Conservation (phyloP, 1,140 invertebrate genomes). For the Bombyx mandarina region DNA sequence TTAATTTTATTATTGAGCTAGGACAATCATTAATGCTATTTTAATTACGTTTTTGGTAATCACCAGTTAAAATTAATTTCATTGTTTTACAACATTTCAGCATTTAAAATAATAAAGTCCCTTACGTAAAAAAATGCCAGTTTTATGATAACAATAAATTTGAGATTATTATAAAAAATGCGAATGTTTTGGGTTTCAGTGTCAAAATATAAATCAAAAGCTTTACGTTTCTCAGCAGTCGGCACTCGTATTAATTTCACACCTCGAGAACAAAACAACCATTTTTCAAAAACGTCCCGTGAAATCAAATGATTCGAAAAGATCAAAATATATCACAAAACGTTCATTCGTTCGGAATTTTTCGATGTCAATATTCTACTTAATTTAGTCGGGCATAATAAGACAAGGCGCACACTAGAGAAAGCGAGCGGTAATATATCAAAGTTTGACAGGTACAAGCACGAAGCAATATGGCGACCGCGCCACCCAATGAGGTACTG, state of each 20-base stretch:
- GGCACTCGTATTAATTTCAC: slow-evolving; percentile 51
- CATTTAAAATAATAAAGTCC: background rate
- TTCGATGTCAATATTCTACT: slow-evolving; percentile 25
- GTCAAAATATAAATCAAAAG: slow-evolving; percentile 59
- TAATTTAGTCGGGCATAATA: slow-evolving; percentile 45
- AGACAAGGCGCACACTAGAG: slow-evolving; percentile 63
- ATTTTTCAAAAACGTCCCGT: slow-evolving; percentile 47
- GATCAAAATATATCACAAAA: slow-evolving; percentile 11
- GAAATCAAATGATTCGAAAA: slow-evolving; percentile 23
- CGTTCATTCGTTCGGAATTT: slow-evolving; percentile 23
- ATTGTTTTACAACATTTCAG: background rate
- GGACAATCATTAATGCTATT: background rate
- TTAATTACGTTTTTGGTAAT: background rate
- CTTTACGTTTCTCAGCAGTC: slow-evolving; percentile 32
- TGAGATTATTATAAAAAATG: slow-evolving; percentile 45
- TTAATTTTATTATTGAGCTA: no score
- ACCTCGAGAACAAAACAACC: slow-evolving; percentile 52
- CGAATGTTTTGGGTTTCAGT: slow-evolving; percentile 49
- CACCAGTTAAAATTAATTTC: background rate
- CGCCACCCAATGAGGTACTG: slow-evolving; percentile 65
- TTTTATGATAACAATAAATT: slow-evolving; percentile 54
- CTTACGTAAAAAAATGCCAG: slow-evolving; percentile 19
- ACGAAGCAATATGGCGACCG: slow-evolving; percentile 64
- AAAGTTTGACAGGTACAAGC: slow-evolving; percentile 69
- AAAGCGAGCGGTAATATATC: slow-evolving; percentile 56